Evolutionary conservation across 2,797 vertebrate genomes (phyloP).

Genomic region (Myotis myotis): DNA sequence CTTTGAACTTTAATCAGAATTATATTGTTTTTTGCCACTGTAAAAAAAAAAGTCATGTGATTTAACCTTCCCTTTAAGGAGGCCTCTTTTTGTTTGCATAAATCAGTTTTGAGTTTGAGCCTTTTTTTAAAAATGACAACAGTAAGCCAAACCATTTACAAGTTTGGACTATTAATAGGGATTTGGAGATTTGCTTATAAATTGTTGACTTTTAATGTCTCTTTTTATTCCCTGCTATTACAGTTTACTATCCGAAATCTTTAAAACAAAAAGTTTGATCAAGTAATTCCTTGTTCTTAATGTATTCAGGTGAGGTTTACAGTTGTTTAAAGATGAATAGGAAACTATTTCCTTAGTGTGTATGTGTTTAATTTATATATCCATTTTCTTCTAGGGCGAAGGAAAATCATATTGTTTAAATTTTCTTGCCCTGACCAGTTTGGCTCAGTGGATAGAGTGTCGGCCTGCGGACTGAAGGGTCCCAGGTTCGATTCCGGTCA

Average conservation of each 20-base stretch:
- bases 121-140: background rate
- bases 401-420: slow-evolving; percentile 2
- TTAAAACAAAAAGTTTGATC: slow-evolving; percentile 12
- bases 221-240: background rate
- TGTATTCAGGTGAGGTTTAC: slow-evolving; percentile 25
- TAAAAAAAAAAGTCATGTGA: background rate
- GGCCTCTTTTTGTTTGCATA: background rate
- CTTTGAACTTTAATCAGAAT: slow-evolving; percentile 10
- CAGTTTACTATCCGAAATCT: background rate
- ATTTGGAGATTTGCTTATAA: slow-evolving; percentile 49
- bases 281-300: background rate
- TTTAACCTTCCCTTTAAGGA: slow-evolving; percentile 44
- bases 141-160: slow-evolving; percentile 11
- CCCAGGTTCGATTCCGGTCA: too few species aligned
- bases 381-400: background rate
- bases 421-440: too few species aligned
- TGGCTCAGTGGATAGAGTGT: too few species aligned
- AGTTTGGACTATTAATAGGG: slow-evolving; percentile 4
- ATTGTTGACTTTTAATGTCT: background rate
- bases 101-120: background rate
- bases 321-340: slow-evolving; percentile 17
- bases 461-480: too few species aligned
- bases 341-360: slow-evolving; percentile 1
- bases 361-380: background rate
- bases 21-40: background rate